Evolutionary conservation across 2,797 vertebrate species (phyloP).

Genomic region (Avahi laniger): DNA sequence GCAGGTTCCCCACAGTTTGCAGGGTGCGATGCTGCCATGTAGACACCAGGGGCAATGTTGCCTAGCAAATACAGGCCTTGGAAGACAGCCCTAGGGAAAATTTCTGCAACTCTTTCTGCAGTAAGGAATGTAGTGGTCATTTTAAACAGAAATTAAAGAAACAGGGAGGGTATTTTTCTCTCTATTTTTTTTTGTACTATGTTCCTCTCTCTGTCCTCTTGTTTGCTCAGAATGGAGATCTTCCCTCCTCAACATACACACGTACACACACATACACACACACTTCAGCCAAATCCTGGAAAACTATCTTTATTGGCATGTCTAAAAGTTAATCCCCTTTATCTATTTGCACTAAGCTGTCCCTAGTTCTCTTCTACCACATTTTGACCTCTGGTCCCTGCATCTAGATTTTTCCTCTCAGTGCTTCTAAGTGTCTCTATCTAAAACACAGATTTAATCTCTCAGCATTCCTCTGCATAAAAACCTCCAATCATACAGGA

Average conservation of each 20-base stretch:
- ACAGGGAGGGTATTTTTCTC: neutral
- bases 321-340: neutral
- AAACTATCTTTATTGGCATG: neutral
- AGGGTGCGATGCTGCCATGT: neutral
- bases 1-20: no score
- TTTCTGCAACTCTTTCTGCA: neutral
- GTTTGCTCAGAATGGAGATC: neutral
- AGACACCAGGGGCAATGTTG: conserved; percentile 1
- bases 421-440: neutral
- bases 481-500: neutral
- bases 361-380: neutral
- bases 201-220: neutral
- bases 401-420: neutral
- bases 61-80: neutral
- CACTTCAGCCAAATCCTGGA: neutral
- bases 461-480: neutral
- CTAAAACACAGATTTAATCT: neutral
- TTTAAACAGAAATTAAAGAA: conserved; percentile 15
- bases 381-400: neutral
- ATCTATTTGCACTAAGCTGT: neutral
- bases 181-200: neutral
- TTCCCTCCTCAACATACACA: neutral
- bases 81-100: neutral
- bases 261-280: neutral
- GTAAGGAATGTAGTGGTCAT: neutral